These are phyloP conservation scores for Psophia crepitans DNA, from an alignment of 2,113 vertebrate species.

Conservation along the genomic window DNA sequence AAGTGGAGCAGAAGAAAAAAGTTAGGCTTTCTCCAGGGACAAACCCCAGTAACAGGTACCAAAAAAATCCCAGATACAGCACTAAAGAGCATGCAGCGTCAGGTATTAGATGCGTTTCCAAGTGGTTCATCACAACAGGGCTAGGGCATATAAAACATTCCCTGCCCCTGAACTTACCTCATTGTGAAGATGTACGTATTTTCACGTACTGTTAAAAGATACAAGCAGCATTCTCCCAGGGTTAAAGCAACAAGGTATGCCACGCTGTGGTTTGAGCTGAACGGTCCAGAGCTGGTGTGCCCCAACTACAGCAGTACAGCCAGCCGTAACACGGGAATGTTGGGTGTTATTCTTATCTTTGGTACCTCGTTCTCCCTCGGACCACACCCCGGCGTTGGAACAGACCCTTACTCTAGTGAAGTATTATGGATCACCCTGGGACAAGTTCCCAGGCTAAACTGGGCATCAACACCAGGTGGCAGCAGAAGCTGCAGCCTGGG, in stretches of 20 bases:
- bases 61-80: no score
- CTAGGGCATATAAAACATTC: background rate
- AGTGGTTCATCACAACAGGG: background rate
- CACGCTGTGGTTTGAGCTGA: no score
- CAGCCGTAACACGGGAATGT: background rate
- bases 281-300: background rate
- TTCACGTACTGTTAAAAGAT: background rate
- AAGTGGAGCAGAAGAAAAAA: background rate
- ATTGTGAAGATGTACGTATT: background rate
- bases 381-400: background rate
- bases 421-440: background rate
- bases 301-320: background rate
- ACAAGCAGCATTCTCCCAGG: background rate
- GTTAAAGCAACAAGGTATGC: background rate
- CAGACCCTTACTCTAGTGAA: background rate
- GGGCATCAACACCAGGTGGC: conserved; percentile 2
- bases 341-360: background rate
- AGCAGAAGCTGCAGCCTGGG: background rate
- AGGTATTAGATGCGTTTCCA: background rate
- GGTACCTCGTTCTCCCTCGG: background rate
- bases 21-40: background rate
- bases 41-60: background rate
- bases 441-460: background rate
- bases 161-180: background rate
- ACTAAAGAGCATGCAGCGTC: no score